Evolutionary conservation across 2,797 vertebrate genomes (phyloP).

Genomic region (Esox lucius): DNA sequence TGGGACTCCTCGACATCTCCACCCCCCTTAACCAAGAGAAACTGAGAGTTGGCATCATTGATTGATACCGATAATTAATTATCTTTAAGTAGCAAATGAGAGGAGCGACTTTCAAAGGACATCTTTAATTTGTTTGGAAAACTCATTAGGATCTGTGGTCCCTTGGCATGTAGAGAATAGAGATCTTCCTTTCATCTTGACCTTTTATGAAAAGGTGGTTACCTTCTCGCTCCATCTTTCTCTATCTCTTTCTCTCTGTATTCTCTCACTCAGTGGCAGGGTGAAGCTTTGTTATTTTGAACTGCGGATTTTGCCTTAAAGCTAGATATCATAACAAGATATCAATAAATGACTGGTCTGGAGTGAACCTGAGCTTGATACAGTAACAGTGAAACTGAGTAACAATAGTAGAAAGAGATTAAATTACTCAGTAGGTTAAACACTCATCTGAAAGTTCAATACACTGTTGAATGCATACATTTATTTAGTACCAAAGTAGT

Average conservation of each 20-base stretch:
- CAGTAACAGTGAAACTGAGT: background rate
- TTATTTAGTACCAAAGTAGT: background rate
- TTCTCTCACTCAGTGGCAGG: background rate
- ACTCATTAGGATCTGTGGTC: slow-evolving; percentile 58
- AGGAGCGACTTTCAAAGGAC: slow-evolving; percentile 43
- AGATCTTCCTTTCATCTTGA: slow-evolving; percentile 68
- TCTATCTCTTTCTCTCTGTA: background rate
- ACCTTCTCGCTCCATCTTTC: background rate
- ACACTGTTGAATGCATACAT: background rate
- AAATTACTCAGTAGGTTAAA: background rate
- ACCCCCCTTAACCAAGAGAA: slow-evolving; percentile 66
- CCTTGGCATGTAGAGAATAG: slow-evolving; percentile 60
- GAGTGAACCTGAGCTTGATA: background rate
- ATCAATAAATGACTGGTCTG: background rate
- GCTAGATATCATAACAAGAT: background rate
- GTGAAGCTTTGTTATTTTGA: background rate
- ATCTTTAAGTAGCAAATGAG: slow-evolving; percentile 49
- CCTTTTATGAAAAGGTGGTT: slow-evolving; percentile 50
- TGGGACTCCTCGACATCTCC: slow-evolving; percentile 27
- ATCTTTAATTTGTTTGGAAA: slow-evolving; percentile 62
- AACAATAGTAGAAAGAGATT: background rate
- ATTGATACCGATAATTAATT: slow-evolving; percentile 82
- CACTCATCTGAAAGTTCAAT: background rate
- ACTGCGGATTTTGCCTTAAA: background rate
- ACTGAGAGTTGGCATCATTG: slow-evolving; percentile 75